Conservation (phyloP, 2,797 vertebrate genomes). For the Sebastolobus alascanus region DNA sequence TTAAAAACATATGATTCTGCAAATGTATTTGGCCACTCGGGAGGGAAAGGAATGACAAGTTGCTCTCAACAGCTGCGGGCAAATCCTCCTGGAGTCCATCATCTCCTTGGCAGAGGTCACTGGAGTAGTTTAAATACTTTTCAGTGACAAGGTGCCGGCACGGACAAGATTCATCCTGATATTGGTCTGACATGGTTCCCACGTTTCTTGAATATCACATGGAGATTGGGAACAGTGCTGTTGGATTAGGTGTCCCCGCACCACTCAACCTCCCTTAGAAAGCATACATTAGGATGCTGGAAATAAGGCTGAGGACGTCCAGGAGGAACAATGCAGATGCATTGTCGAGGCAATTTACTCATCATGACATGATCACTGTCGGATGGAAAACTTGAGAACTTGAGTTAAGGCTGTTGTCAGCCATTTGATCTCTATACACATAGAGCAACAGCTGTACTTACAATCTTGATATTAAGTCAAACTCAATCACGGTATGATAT, state of each 20-base stretch:
- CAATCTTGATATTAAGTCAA: not conserved
- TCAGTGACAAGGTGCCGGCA: not conserved
- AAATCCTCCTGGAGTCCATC: constrained; percentile 12
- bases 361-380: not conserved
- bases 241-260: not conserved
- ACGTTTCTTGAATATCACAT: not conserved
- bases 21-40: constrained; percentile 5
- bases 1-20: not conserved
- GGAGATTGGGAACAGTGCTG: constrained; percentile 14
- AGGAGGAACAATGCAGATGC: not conserved
- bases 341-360: not conserved
- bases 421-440: not conserved
- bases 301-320: not conserved
- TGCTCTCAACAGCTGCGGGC: not conserved
- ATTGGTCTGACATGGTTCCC: not conserved
- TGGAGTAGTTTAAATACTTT: not conserved
- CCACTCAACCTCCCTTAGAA: not conserved
- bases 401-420: constrained; percentile 1
- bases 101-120: constrained; percentile 26
- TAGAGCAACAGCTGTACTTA: not conserved
- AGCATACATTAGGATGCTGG: not conserved
- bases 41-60: not conserved
- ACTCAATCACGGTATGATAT: not conserved
- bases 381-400: constrained; percentile 7
- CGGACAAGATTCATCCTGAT: not conserved